phyloP scores from a whole-genome alignment of 2,113 vertebrate genomes.

The Puffinus mauretanicus region DNA sequence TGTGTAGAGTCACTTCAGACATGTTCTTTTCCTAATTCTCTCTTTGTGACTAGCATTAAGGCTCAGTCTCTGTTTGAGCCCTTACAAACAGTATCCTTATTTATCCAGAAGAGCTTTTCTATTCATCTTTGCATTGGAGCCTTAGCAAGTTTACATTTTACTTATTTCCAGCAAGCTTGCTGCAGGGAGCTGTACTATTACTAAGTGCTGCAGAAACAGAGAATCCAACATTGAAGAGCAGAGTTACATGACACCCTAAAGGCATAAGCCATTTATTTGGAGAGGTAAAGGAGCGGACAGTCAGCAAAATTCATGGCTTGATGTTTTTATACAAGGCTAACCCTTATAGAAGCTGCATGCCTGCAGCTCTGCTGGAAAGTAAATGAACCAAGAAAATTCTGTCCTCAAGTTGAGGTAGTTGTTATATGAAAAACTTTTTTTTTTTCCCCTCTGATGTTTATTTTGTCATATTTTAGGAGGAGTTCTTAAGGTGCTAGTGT shows the following conservation, averaged over 20 bases:
- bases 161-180: slow-evolving; percentile 24
- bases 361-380: not conserved
- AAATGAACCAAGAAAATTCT: slow-evolving; percentile 14
- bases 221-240: not conserved
- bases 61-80: not conserved
- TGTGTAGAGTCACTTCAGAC: not conserved
- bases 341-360: not conserved
- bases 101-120: not conserved
- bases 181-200: not conserved
- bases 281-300: not conserved
- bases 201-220: not conserved
- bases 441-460: not conserved
- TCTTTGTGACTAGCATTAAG: not conserved
- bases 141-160: not conserved
- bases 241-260: slow-evolving; percentile 26
- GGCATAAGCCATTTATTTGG: slow-evolving; percentile 14
- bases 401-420: not conserved
- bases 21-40: not conserved
- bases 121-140: not conserved
- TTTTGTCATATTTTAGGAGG: not conserved
- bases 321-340: not conserved
- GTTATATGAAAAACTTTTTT: not conserved
- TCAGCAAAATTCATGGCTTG: slow-evolving; percentile 29
- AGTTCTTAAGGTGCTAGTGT: not conserved
- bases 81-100: not conserved